phyloP scores from a whole-genome alignment of 2,797 vertebrate species.

The Oryzias dopingdopingensis region DNA sequence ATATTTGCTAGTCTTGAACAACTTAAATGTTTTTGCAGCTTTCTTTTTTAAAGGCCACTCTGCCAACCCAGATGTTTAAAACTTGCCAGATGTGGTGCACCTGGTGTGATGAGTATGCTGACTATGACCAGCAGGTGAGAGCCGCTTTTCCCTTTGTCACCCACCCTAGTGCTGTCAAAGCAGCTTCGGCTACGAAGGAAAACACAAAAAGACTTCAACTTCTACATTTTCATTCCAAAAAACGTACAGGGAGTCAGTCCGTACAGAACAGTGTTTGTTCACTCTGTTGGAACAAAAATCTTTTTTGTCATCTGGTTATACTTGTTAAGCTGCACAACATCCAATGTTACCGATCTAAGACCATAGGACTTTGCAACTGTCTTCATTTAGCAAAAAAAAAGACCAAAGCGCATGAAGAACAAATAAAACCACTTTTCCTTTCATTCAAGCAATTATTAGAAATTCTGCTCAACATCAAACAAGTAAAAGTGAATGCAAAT shows the following conservation, averaged over 20 bases:
- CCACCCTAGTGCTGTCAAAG: slow-evolving; percentile 7
- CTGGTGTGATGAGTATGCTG: slow-evolving; percentile 54
- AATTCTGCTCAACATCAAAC: slow-evolving; percentile 1
- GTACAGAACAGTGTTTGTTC: too few species aligned
- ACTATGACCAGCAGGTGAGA: slow-evolving; percentile 43
- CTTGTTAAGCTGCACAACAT: too few species aligned
- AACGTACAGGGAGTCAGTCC: too few species aligned
- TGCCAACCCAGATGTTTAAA: slow-evolving; percentile 58
- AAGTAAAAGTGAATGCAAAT: slow-evolving; percentile 6
- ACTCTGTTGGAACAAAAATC: too few species aligned
- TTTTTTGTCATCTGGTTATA: too few species aligned
- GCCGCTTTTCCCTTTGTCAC: slow-evolving; percentile 33
- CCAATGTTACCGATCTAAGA: too few species aligned
- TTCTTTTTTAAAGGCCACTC: slow-evolving; percentile 52
- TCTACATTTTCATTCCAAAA: slow-evolving; percentile 11
- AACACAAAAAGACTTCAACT: slow-evolving; percentile 37
- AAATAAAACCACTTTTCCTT: slow-evolving; percentile 1
- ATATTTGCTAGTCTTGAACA: not conserved
- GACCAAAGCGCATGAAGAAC: not conserved
- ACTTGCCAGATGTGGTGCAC: slow-evolving; percentile 63
- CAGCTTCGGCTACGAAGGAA: not conserved
- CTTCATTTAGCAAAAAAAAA: too few species aligned
- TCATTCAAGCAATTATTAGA: not conserved
- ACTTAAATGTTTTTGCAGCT: slow-evolving; percentile 25
- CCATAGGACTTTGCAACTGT: too few species aligned